Evolutionary conservation across 2,113 vertebrate genomes (phyloP).

Genomic region (Entomyzon cyanotis): DNA sequence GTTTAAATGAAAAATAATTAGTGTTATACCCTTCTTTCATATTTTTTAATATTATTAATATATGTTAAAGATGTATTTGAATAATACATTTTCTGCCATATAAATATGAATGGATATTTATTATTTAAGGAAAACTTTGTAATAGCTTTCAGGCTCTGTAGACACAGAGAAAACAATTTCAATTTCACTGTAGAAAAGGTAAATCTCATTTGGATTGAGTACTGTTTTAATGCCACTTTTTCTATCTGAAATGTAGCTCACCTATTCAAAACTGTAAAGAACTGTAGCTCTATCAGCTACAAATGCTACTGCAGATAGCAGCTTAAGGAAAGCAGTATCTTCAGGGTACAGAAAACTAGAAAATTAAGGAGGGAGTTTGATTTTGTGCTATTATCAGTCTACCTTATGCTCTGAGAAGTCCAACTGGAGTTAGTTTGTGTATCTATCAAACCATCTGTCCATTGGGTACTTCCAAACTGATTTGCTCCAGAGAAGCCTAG

Average conservation of each 20-base stretch:
- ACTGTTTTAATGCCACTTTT: background rate
- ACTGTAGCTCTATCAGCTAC: background rate
- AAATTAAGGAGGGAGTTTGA: background rate
- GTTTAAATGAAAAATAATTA: background rate
- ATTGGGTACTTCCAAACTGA: background rate
- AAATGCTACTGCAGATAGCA: background rate
- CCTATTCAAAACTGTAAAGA: background rate
- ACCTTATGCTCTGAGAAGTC: background rate
- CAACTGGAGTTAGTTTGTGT: background rate
- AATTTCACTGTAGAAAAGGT: background rate
- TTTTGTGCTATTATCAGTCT: background rate
- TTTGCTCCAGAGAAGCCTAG: background rate
- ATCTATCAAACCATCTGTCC: background rate
- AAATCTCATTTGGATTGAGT: background rate
- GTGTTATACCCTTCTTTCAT: background rate
- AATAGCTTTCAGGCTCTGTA: background rate
- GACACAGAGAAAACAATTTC: background rate
- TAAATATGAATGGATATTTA: background rate
- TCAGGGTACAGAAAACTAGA: background rate
- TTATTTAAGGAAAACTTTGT: background rate
- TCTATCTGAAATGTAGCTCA: background rate
- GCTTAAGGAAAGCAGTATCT: background rate
- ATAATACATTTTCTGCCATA: background rate
- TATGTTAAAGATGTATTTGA: background rate
- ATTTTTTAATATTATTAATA: background rate